phyloP scores from a whole-genome alignment of 2,797 vertebrate species.

The Myotis daubentonii region DNA sequence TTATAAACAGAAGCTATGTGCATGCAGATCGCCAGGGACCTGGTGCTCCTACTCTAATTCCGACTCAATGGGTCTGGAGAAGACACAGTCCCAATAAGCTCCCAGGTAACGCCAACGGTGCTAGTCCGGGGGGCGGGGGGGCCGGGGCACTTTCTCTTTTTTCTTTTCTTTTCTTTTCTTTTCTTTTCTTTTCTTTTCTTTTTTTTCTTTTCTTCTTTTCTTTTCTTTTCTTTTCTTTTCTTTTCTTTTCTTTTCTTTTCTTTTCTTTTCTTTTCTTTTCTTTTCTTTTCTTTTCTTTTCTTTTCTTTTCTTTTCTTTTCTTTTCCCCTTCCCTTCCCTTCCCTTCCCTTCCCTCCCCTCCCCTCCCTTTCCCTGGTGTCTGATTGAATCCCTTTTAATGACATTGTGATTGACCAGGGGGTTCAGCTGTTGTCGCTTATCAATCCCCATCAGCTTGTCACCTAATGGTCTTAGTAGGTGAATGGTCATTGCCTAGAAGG shows the following conservation, averaged over 20 bases:
- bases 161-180: no score
- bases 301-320: fast-evolving
- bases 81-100: neutral
- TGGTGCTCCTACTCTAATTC: no score
- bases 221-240: no score
- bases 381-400: neutral
- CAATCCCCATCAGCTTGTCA: neutral
- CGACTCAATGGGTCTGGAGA: neutral
- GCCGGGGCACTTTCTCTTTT: no score
- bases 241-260: fast-evolving
- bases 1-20: neutral
- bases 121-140: neutral
- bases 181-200: no score
- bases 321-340: no score
- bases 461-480: neutral
- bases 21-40: fast-evolving
- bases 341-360: no score
- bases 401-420: neutral
- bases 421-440: neutral
- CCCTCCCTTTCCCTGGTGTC: neutral
- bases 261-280: fast-evolving
- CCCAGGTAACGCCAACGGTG: neutral
- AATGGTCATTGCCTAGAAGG: neutral
- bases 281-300: neutral
- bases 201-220: neutral